Base-by-base conservation (phyloP, 2,797 vertebrate genomes). In the Amazona ochrocephala region DNA sequence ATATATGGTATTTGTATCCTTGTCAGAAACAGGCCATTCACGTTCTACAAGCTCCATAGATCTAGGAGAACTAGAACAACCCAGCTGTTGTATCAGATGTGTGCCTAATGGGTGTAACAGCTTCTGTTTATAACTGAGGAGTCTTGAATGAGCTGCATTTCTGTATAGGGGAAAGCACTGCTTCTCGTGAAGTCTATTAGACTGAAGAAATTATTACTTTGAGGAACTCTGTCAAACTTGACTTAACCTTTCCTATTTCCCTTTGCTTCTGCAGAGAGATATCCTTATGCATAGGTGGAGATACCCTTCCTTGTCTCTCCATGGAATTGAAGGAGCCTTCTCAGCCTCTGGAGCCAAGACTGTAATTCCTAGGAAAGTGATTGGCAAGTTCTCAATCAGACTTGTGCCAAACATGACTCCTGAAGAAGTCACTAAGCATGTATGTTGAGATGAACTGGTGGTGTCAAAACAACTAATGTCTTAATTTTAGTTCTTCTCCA, bases 251-350 rank as follows among this genome's bases (percentile, higher is more conserved):
- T 2, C 3, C 8, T 81, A 29, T 95, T 87, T 65, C n/a, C 18
- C 29, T 76, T 32, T 23, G 16, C 23, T 45, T 84, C 58, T 94
- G 2, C 95, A 99, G 99, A 98, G 98, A 29, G 75, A 98, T 51
- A 98, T 99, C 93, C 97, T 99, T 68, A 99, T 99, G 99, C 99
- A 99, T 81, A 98, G 99, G 22, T 99, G 99, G 99, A 98, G 99
- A 44, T 99, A 97, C 83, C 99, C 99, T 1, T 99, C 98, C 44
- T 98, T 99, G 20, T 99, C 99, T 42, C 98, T 99, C 21, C 99
- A 99, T 7, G 99, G 99, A 37, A 99, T 99, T 13, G 99, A 99
- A 95, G 99, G 99, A 7, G 99, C 99, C 51, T 99, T 99, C 94
- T 98, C 99, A 8, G 99, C 98, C 19, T 54, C 98, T 0, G 99